Evolutionary conservation across 2,113 vertebrate genomes (phyloP).

Genomic region (Pachypanchax playfairii): DNA sequence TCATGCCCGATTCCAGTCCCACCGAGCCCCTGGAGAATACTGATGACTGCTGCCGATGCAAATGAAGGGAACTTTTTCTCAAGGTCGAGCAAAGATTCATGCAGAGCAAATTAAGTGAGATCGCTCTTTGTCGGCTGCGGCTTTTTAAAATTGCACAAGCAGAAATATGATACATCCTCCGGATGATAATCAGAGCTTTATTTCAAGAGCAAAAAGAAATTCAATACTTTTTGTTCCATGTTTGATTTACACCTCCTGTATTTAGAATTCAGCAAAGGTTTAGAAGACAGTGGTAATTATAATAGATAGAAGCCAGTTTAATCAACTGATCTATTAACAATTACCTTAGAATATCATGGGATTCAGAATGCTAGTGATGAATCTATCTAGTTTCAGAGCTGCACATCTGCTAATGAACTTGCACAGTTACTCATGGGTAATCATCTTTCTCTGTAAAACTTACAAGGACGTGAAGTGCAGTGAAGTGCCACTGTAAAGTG

Average conservation of each 20-base stretch:
- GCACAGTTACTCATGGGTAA: too few species aligned
- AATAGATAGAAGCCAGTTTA: too few species aligned
- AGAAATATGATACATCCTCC: constrained; percentile 47
- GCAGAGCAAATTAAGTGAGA: constrained; percentile 59
- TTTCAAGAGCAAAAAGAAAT: constrained; percentile 19
- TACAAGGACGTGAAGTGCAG: too few species aligned
- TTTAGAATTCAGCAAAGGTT: constrained; percentile 31
- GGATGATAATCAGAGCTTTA: constrained; percentile 49
- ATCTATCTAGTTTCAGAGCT: too few species aligned
- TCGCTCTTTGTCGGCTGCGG: constrained; percentile 37
- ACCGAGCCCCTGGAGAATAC: constrained; percentile 44
- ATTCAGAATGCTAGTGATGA: too few species aligned
- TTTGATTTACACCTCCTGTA: constrained; percentile 34
- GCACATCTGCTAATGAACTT: too few species aligned
- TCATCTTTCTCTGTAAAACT: too few species aligned
- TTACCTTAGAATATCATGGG: too few species aligned
- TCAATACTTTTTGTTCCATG: constrained; percentile 30
- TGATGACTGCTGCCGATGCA: constrained; percentile 61
- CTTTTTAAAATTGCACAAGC: constrained; percentile 52
- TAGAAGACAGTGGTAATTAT: neutral
- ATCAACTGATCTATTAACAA: too few species aligned
- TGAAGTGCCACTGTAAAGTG: too few species aligned
- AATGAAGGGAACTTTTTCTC: constrained; percentile 65
- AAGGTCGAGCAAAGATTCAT: constrained; percentile 66
- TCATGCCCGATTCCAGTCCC: constrained; percentile 37